Percentiles rank a stretch among this genome's conserved stretches.
These are phyloP conservation scores for Amiota communis DNA, from an alignment of 2,888 invertebrate genomes.

Conservation along the genomic window DNA sequence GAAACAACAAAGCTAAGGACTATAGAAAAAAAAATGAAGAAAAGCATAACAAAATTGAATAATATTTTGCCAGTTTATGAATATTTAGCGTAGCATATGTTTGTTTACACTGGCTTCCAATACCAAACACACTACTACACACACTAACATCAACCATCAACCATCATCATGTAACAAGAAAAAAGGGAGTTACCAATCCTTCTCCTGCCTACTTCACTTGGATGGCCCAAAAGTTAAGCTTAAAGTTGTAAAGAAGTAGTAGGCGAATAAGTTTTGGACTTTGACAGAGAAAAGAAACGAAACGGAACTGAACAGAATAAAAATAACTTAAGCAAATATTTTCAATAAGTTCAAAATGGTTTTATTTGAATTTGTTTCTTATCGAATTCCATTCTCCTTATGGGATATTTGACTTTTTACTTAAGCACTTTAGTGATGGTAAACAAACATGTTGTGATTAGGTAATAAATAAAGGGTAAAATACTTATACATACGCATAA, in stretches of 20 bases:
- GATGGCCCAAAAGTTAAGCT: neutral
- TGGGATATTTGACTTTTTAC: constrained; percentile 21
- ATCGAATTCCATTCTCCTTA: constrained; percentile 23
- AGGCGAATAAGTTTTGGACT: no score
- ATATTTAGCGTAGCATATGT: constrained; percentile 22
- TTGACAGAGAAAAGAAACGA: neutral
- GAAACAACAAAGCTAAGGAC: constrained; percentile 17
- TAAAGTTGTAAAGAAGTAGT: neutral
- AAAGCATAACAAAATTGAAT: constrained; percentile 29
- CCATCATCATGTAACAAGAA: neutral
- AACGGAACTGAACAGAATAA: neutral
- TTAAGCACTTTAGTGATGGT: neutral
- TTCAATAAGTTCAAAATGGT: constrained; percentile 25
- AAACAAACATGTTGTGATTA: constrained; percentile 20
- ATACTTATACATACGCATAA: no score
- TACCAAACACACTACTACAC: constrained; percentile 30
- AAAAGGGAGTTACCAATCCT: no score
- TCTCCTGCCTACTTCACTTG: no score
- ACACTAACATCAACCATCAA: constrained; percentile 3
- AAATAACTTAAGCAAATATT: constrained; percentile 41
- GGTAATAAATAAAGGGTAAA: constrained; percentile 3
- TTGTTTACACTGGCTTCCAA: constrained; percentile 34
- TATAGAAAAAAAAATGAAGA: constrained; percentile 35
- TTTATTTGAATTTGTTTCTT: constrained; percentile 31
- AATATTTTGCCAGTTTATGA: constrained; percentile 34